A percentile compares a stretch with the other conserved stretches of the same genome.
These are phyloP conservation scores for Muscicapa adusta DNA, from an alignment of 2,113 vertebrate genomes.

Conservation along the genomic window DNA sequence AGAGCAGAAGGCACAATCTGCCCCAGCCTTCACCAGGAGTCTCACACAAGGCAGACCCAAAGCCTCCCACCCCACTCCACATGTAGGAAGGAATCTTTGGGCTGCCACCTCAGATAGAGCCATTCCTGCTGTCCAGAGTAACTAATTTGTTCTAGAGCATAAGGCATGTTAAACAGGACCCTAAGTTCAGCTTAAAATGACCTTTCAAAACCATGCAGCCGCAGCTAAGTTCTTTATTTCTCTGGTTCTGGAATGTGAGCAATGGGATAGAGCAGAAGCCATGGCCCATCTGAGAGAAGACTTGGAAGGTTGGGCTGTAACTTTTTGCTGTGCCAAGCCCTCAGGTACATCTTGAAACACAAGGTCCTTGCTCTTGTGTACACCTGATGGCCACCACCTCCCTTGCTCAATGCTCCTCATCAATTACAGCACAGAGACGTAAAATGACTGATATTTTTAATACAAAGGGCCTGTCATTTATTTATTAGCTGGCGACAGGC, in stretches of 20 bases:
- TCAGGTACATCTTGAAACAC: background rate
- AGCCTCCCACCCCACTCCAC: background rate
- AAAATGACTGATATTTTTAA: constrained; percentile 82
- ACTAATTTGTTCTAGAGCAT: background rate
- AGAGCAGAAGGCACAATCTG: fast-evolving
- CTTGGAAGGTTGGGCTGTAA: background rate
- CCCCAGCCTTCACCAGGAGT: background rate
- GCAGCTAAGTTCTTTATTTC: background rate
- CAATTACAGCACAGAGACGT: constrained; percentile 67
- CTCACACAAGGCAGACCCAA: background rate
- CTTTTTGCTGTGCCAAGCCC: background rate
- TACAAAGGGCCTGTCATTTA: constrained; percentile 84
- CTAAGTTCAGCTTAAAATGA: background rate
- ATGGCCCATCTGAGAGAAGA: background rate
- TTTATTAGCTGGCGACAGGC: constrained; percentile 84
- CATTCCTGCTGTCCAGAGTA: background rate
- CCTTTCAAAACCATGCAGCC: background rate
- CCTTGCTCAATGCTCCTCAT: background rate
- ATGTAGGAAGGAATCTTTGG: background rate
- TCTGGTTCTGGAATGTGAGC: background rate
- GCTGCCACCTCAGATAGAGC: background rate
- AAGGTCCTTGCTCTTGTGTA: background rate
- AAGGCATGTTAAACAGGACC: background rate
- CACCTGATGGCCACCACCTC: background rate
- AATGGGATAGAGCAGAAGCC: background rate